Base-by-base conservation (phyloP, 2,113 vertebrate species). In the Saguinus midas region DNA sequence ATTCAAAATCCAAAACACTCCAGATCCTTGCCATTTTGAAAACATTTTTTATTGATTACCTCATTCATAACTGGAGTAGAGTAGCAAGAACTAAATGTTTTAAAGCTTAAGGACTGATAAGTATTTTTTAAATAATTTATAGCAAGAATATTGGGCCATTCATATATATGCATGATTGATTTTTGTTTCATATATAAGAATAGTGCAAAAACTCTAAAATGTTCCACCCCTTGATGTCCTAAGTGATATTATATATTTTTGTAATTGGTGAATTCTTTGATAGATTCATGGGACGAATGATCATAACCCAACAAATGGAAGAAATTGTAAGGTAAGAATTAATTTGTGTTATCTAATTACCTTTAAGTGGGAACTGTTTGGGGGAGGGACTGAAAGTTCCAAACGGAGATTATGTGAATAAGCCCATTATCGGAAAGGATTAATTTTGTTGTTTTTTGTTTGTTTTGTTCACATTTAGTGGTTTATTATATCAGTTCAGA, bases 281-380 rank as follows among this genome's bases (percentile, higher is more conserved):
- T 96, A 99, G 99, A 98, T 99, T 99, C 98, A 99, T 99, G 92
- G 99, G 99, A 91, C 99, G 99, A 97, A 99, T 99, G 97, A 99
- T 99, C 18, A 91, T 99, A 98, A 99, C 98, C 95, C 99, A 99
- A 10, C 99, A 99, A 43, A 99, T 98, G 90, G 99, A 99, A 96
- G 99, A 99, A 98, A 99, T 99, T 18, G 99, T 99, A 94, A 99
- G 99, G 99, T 99, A 98, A 98, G 98, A 97, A 57, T 94, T 97
- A 95, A 93, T 96, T 87, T 55, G 25, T 35, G 16, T 94, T 95
- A 43, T 86, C 64, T 73, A 84, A 3, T 91, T 94, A 57, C 45
- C 90, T 87, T 52, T 91, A 82, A 94, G 7, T 94, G 66, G 50
- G 35, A 88, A 55, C 78, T 81, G 2, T 72, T 68, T 80, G 10